Evolutionary conservation across 2,888 invertebrate genomes (phyloP).

Genomic region (Drosophila eohydei): DNA sequence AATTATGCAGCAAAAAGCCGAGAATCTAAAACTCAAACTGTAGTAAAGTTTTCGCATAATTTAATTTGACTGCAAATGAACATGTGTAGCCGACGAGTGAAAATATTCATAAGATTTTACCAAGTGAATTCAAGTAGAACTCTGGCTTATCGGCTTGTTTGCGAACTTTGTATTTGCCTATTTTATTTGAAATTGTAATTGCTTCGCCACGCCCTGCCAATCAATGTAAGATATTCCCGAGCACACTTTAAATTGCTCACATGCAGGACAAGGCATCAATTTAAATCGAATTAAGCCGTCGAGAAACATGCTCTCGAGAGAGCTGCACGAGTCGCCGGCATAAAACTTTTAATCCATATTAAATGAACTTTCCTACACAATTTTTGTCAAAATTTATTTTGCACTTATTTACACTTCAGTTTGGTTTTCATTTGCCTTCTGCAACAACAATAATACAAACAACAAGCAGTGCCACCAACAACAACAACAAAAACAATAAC

Average conservation of each 20-base stretch:
- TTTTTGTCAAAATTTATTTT: constrained; percentile 71
- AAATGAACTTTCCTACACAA: constrained; percentile 71
- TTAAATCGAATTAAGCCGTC: constrained; percentile 59
- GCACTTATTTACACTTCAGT: constrained; percentile 70
- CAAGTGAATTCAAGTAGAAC: constrained; percentile 18
- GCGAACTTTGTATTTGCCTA: constrained; percentile 13
- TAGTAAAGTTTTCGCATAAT: constrained; percentile 65
- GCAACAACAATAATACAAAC: constrained; percentile 30
- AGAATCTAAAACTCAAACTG: constrained; percentile 41
- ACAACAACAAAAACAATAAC: constrained; percentile 42
- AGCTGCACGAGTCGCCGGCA: constrained; percentile 39
- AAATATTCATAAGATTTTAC: constrained; percentile 32
- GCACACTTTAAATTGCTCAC: constrained; percentile 29
- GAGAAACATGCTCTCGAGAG: constrained; percentile 23
- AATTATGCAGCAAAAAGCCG: constrained; percentile 71
- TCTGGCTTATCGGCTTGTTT: constrained; percentile 32
- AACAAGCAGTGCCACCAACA: constrained; percentile 19
- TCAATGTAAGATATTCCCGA: constrained; percentile 42
- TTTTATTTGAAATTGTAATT: constrained; percentile 51
- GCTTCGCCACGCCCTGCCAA: constrained; percentile 54
- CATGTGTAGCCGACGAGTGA: constrained; percentile 29
- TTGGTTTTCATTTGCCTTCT: constrained; percentile 50
- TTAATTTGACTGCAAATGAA: constrained; percentile 41
- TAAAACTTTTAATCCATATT: constrained; percentile 76
- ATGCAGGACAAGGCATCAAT: constrained; percentile 45